Percentiles rank a stretch among this genome's conserved stretches.
Evolutionary conservation across 1,140 invertebrate genomes (phyloP).

Genomic region (Glomeris maerens): DNA sequence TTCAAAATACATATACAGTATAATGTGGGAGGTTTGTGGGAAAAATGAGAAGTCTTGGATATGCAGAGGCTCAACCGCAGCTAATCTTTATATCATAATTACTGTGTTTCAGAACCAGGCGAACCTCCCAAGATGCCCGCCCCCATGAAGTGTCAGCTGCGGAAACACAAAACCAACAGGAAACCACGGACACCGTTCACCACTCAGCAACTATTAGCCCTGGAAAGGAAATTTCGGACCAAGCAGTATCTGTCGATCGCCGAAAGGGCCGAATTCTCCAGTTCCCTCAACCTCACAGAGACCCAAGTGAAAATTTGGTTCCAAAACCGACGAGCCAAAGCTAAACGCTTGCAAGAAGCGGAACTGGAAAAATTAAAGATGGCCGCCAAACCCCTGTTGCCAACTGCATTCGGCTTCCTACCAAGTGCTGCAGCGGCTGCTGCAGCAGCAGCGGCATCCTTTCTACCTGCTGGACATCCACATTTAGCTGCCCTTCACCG

Average conservation of each 20-base stretch:
- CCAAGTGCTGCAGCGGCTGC: constrained; percentile 4
- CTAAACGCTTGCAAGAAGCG: constrained; percentile 84
- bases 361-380: constrained; percentile 79
- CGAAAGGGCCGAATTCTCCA: constrained; percentile 82
- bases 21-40: too few relatives aligned
- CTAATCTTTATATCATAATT: constrained; percentile 10
- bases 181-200: constrained; percentile 96
- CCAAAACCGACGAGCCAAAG: constrained; percentile 86
- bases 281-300: constrained; percentile 84
- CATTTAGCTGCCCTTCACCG: background rate
- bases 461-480: background rate
- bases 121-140: constrained; percentile 53
- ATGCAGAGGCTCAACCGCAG: too few relatives aligned
- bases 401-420: constrained; percentile 27
- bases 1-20: too few relatives aligned
- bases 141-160: constrained; percentile 68
- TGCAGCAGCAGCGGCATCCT: background rate
- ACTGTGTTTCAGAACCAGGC: constrained; percentile 47
- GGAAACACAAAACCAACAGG: constrained; percentile 90
- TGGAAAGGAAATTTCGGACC: constrained; percentile 91
- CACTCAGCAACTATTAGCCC: constrained; percentile 78
- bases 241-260: constrained; percentile 94
- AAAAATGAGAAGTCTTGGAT: too few relatives aligned
- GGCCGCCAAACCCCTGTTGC: constrained; percentile 33
- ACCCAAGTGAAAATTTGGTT: constrained; percentile 95